Base-by-base conservation (phyloP, 1,140 invertebrate species). In the Aphis gossypii region DNA sequence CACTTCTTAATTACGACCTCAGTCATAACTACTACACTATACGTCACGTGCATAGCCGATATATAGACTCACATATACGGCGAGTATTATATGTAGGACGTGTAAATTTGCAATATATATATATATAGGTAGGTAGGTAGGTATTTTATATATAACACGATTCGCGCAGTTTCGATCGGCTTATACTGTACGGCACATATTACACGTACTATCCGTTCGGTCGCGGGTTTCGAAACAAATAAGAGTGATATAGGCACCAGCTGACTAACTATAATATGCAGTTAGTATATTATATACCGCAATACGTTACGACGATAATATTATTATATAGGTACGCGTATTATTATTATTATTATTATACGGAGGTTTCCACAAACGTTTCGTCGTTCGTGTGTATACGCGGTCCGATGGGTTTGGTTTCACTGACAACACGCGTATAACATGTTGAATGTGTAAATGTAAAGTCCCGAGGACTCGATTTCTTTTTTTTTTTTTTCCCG, bases 1-100 rank as follows among this genome's bases (percentile, higher is more conserved):
- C 35, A n/a, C 91, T 92, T 92, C 91, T 92, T 92, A 83, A 92
- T 92, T 92, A 83, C 90, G 38, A 76, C 60, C 60, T 76, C 60
- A 76, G 60, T 76, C 60, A 35, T n/a, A n/a, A 76, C 30, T 18
- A 76, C n/a, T 30, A 18, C 21, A 20, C n/a, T 35, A 18, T 76
- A 76, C 60, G 60, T 76, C 60, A 76, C 60, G 60, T 76, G 60
- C 60, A 76, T 35, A 18, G 11, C 44, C 30, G n/a, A 89, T 35
- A 21, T 21, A 51, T 35, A 35, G 1, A 20, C 11, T 6, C 2
- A 18, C 48, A 48, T 21, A 21, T 51, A 21, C n/a, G 35, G 41
- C 41, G 41, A 11, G 23, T 76, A n/a, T 18, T 76, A 6, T 46
- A 25, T 41, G 23, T 46, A 30, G 41, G 44, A 51, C 48, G 48